A percentile compares a stretch with the other conserved stretches of the same genome.
These are phyloP conservation scores for Agonum fuliginosum DNA, from an alignment of 2,888 invertebrate genomes.

Conservation along the genomic window DNA sequence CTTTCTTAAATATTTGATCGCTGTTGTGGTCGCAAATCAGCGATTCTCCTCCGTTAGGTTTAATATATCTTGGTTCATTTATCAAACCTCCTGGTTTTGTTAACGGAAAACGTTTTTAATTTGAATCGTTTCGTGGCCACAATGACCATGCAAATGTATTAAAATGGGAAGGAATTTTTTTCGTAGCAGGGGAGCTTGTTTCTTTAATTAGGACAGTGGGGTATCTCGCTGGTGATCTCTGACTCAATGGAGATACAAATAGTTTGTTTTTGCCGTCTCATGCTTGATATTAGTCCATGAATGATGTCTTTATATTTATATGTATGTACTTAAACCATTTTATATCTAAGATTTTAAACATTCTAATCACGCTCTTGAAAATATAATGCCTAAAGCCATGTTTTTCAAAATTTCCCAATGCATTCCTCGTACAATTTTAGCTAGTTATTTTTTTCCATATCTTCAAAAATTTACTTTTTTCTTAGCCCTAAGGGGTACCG, in stretches of 20 bases:
- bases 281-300: background rate
- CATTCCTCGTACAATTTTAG: too few species aligned
- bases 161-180: background rate
- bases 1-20: constrained; percentile 26
- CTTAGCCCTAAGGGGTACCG: too few species aligned
- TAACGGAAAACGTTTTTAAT: constrained; percentile 28
- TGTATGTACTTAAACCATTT: too few species aligned
- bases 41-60: too few species aligned
- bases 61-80: background rate
- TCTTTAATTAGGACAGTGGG: constrained; percentile 15
- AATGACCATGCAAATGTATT: constrained; percentile 36
- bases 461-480: too few species aligned
- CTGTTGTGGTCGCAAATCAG: constrained; percentile 25
- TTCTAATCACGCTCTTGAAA: too few species aligned
- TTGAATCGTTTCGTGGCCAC: background rate
- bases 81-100: background rate
- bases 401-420: too few species aligned
- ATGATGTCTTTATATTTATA: constrained; percentile 1
- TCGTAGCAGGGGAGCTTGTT: constrained; percentile 1
- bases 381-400: too few species aligned
- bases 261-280: background rate
- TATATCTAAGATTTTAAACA: too few species aligned
- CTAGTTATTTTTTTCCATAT: too few species aligned
- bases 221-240: background rate
- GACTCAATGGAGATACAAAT: background rate